These are phyloP conservation scores for Paramormyrops kingsleyae DNA, from an alignment of 2,113 vertebrate species.

Conservation along the genomic window DNA sequence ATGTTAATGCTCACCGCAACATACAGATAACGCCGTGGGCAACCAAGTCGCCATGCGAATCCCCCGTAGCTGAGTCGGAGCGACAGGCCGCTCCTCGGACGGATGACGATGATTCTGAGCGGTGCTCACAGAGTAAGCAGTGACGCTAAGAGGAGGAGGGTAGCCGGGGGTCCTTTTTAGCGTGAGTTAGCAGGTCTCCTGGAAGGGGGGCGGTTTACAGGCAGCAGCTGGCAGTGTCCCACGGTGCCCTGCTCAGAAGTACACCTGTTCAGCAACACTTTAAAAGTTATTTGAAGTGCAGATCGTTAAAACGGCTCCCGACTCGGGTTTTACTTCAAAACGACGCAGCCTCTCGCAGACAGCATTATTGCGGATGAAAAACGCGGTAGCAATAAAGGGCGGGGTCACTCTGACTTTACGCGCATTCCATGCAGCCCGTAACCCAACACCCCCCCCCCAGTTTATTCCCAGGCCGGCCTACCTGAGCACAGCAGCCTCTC, in stretches of 20 bases:
- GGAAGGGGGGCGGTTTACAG: background rate
- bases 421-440: background rate
- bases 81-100: slow-evolving; percentile 5
- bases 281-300: slow-evolving; percentile 8
- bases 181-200: background rate
- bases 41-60: slow-evolving; percentile 26
- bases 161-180: background rate
- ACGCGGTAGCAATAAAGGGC: background rate
- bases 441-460: background rate
- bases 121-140: background rate
- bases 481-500: slow-evolving; percentile 33
- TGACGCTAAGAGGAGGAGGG: background rate
- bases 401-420: background rate
- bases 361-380: background rate
- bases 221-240: background rate
- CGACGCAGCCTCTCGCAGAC: background rate
- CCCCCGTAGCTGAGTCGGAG: slow-evolving; percentile 18
- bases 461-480: slow-evolving; percentile 25
- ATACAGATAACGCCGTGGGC: slow-evolving; percentile 24
- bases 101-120: slow-evolving; percentile 17
- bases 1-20: slow-evolving; percentile 15
- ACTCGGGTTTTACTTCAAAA: slow-evolving; percentile 11
- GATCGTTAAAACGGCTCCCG: background rate
- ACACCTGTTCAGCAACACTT: slow-evolving; percentile 10
- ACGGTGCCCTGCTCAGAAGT: background rate